These are phyloP conservation scores for Rhagologus leucostigma DNA, from an alignment of 2,113 vertebrate genomes.

Conservation along the genomic window DNA sequence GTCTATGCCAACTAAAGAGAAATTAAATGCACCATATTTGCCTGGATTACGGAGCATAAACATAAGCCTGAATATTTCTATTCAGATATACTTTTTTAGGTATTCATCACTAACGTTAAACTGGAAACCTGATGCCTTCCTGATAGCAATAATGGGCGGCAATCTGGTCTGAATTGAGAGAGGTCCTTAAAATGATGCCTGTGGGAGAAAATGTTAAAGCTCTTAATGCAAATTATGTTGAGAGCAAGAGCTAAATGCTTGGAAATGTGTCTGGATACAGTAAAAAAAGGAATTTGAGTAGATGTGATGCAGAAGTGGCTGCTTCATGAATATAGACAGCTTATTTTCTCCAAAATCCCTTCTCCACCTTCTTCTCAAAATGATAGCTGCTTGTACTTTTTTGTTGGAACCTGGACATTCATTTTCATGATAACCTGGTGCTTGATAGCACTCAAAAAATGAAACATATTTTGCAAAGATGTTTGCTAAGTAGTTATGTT, in stretches of 20 bases:
- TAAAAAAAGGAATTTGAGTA: not conserved
- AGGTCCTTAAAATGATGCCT: not conserved
- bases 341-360: not conserved
- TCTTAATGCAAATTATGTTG: not conserved
- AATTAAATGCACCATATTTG: not conserved
- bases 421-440: not conserved
- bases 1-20: not conserved
- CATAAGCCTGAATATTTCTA: not conserved
- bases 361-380: not conserved
- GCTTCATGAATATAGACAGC: constrained; percentile 28
- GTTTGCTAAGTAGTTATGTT: not conserved
- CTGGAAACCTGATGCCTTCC: not conserved
- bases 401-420: not conserved
- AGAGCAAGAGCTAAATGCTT: not conserved
- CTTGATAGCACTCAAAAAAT: not conserved
- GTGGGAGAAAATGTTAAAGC: not conserved
- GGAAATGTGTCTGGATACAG: not conserved
- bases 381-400: not conserved
- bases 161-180: not conserved
- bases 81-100: not conserved
- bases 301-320: not conserved
- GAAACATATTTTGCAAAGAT: not conserved
- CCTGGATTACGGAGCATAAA: not conserved
- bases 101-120: not conserved
- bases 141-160: not conserved